Evolutionary conservation across 2,888 invertebrate species (phyloP).

Genomic region (Caenorhabditis sp.): DNA sequence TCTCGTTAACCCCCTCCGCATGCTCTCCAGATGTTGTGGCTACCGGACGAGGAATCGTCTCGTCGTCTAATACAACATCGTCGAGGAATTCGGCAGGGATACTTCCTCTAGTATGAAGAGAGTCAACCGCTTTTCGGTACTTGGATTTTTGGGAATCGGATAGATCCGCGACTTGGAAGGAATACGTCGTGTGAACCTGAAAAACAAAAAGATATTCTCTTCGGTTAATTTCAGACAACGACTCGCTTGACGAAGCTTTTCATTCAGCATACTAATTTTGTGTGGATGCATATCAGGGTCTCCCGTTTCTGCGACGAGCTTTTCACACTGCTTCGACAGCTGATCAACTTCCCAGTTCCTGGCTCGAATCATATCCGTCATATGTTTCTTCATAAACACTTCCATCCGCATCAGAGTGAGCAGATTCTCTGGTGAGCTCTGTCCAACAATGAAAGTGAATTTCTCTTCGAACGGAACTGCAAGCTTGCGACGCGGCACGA

Average conservation of each 20-base stretch:
- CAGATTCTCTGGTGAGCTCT: slow-evolving; percentile 61
- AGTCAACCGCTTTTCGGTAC: slow-evolving; percentile 72
- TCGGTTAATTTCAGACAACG: background rate
- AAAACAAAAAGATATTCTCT: background rate
- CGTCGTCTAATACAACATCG: slow-evolving; percentile 57
- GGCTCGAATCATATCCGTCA: slow-evolving; percentile 75
- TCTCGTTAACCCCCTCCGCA: slow-evolving; percentile 74
- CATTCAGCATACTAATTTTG: slow-evolving; percentile 76
- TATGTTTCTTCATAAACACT: slow-evolving; percentile 77
- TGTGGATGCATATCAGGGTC: slow-evolving; percentile 74
- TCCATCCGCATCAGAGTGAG: slow-evolving; percentile 72
- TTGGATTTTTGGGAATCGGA: slow-evolving; percentile 71
- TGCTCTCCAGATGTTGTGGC: slow-evolving; percentile 30
- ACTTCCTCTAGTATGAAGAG: slow-evolving; percentile 62
- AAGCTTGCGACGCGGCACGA: slow-evolving; percentile 20
- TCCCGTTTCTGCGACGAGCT: slow-evolving; percentile 63
- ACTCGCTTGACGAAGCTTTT: slow-evolving; percentile 74
- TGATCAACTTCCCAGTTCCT: slow-evolving; percentile 78
- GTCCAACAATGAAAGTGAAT: slow-evolving; percentile 46
- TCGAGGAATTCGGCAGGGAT: slow-evolving; percentile 66
- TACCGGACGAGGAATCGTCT: slow-evolving; percentile 29
- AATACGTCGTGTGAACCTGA: slow-evolving; percentile 75
- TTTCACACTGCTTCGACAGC: slow-evolving; percentile 74
- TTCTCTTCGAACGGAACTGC: slow-evolving; percentile 52
- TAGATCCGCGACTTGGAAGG: slow-evolving; percentile 77